phyloP scores from a whole-genome alignment of 2,113 vertebrate genomes.

The Argyrosomus japonicus region DNA sequence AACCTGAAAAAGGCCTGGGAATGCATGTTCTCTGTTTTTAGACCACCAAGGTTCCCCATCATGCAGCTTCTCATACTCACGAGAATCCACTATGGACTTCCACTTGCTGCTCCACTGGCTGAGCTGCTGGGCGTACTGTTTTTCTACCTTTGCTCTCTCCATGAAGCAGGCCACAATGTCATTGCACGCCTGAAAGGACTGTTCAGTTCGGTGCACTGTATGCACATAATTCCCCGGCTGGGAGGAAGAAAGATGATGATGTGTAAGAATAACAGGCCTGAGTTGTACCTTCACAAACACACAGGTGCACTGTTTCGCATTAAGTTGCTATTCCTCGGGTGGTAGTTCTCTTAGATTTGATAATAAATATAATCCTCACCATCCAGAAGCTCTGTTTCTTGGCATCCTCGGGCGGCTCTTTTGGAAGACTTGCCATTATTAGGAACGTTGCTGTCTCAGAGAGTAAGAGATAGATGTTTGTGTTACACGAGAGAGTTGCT shows the following conservation, averaged over 20 bases:
- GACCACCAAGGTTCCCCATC: not conserved
- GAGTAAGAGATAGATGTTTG: conserved; percentile 33
- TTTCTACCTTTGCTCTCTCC: conserved; percentile 88
- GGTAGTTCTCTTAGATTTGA: not conserved
- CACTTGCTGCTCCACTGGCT: conserved; percentile 89
- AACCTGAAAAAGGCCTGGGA: conserved; percentile 23
- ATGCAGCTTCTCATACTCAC: conserved; percentile 75
- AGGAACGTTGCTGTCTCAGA: conserved; percentile 53
- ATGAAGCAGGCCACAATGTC: conserved; percentile 86
- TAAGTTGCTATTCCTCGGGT: not conserved
- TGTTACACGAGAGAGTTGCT: conserved; percentile 30
- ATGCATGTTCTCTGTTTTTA: conserved; percentile 1
- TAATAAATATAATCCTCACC: conserved; percentile 76
- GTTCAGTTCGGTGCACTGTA: conserved; percentile 84
- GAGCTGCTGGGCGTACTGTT: conserved; percentile 86
- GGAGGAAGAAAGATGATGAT: conserved; percentile 13
- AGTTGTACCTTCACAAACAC: conserved; percentile 6
- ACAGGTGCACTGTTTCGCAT: not conserved
- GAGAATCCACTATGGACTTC: conserved; percentile 85
- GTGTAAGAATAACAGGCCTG: not conserved
- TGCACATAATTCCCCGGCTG: conserved; percentile 85
- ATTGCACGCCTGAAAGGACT: conserved; percentile 85
- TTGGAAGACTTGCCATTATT: conserved; percentile 78
- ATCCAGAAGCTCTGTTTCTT: conserved; percentile 86
- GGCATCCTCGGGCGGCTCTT: conserved; percentile 72